Base-by-base conservation (phyloP, 2,888 invertebrate species). In the Serrognathus titanus region DNA sequence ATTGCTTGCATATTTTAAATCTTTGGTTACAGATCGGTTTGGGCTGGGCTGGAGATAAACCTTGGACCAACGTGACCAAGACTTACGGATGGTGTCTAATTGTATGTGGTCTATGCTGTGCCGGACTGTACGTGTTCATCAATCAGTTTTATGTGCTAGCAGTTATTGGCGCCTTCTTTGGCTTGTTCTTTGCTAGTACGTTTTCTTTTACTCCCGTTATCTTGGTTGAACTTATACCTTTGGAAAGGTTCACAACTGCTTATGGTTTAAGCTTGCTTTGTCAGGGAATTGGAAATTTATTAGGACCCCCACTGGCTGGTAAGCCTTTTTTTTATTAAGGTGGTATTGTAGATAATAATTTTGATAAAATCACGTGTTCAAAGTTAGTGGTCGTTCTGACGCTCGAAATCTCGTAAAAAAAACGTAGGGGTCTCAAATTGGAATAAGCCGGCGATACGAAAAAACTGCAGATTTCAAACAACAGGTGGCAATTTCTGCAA, bases 291-390 rank as follows among this genome's bases (percentile, higher is more conserved):
- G 96, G 95, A 3, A 94, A 94, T 80, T 82, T 97, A 48, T 81
- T 92, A 59, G 97, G 97, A 50, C 97, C 97, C 6, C 94, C 96
- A 0, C 75, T 97, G 53, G 94, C 94, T 70, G 97, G 97, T 86
- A 67, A 61, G 57, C 36, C 12, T 40, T 45, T 45, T 10, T 13
- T 16, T 16, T 16, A 16, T 3, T 16, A 16, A 16, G 16, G 16
- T 16, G 2, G 16, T 16, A 16, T 3, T 16, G 3, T 3, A 16
- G 16, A 16, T 16, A 16, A 16, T 16, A 16, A 16, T 16, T 16
- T 16, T 16, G 16, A 16, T 16, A 16, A 16, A 16, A 16, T 16
- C 16, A 16, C 16, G 16, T 16, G 16, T 16, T 16, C 16, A 16
- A 16, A 16, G 1, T 16, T 16, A 16, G 16, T 16, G 3, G 16